Conservation (phyloP, 2,888 invertebrate species). For the Mythimna albipuncta region DNA sequence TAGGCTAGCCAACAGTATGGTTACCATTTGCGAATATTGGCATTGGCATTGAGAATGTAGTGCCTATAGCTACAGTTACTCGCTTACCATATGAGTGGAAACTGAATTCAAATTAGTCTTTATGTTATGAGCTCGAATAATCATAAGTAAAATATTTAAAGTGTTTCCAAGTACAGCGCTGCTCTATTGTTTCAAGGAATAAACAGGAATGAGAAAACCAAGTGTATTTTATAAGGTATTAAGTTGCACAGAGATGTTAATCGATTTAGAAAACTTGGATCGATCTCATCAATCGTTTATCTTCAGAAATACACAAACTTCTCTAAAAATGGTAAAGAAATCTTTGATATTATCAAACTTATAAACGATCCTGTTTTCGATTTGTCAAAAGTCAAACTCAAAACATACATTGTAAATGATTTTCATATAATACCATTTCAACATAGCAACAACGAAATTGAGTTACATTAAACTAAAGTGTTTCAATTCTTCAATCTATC, state of each 20-base stretch:
- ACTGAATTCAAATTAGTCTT: conserved; percentile 59
- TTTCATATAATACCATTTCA: conserved; percentile 8
- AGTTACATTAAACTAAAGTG: conserved; percentile 34
- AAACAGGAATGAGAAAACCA: conserved; percentile 54
- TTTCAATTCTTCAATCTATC: conserved; percentile 37
- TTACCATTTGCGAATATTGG: conserved; percentile 38
- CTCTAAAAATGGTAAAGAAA: conserved; percentile 17
- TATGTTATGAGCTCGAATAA: conserved; percentile 46
- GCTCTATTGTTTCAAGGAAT: conserved; percentile 63
- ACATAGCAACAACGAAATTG: conserved; percentile 19
- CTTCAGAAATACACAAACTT: conserved; percentile 28
- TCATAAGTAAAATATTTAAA: conserved; percentile 51
- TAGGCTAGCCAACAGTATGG: conserved; percentile 9
- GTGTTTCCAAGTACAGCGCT: conserved; percentile 48
- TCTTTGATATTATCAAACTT: conserved; percentile 1
- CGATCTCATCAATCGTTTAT: conserved; percentile 32
- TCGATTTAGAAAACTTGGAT: conserved; percentile 42
- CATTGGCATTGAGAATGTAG: conserved; percentile 31
- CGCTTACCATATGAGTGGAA: conserved; percentile 50
- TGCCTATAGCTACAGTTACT: conserved; percentile 33
- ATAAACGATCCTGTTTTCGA: not conserved
- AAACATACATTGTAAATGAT: conserved; percentile 1
- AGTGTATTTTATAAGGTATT: conserved; percentile 35
- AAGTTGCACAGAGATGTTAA: conserved; percentile 39
- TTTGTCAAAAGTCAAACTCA: not conserved